phyloP scores from a whole-genome alignment of 2,888 invertebrate species.

The Meta bourneti region DNA sequence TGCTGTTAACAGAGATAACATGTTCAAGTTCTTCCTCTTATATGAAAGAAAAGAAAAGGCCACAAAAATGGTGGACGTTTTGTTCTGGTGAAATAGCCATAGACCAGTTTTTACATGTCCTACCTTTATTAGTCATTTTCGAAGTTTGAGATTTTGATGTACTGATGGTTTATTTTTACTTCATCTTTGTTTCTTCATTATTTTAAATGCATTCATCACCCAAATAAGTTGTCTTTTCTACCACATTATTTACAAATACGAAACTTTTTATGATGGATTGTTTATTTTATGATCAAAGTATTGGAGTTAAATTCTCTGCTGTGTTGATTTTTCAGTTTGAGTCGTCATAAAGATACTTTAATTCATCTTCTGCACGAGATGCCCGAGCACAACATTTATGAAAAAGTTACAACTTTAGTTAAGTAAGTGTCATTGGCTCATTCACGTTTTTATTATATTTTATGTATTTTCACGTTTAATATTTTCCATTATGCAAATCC shows the following conservation, averaged over 20 bases:
- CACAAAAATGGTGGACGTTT: no score
- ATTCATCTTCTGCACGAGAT: conserved; percentile 53
- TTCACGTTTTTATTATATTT: neutral
- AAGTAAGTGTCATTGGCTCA: conserved; percentile 34
- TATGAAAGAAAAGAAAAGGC: no score
- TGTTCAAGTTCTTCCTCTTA: no score
- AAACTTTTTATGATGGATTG: neutral
- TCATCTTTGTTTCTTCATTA: neutral
- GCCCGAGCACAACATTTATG: conserved; percentile 77
- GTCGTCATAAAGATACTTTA: conserved; percentile 65
- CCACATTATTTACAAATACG: no score
- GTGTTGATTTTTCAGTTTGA: conserved; percentile 4
- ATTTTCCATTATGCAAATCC: no score
- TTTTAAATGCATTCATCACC: neutral
- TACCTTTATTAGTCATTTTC: no score
- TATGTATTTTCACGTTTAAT: no score
- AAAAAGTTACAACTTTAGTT: conserved; percentile 49
- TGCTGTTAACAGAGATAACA: no score
- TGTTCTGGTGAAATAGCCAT: no score
- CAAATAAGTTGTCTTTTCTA: conserved; percentile 28
- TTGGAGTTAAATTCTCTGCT: neutral
- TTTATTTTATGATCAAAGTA: neutral
- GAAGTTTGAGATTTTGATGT: neutral
- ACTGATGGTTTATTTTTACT: neutral
- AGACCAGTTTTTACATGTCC: no score